phyloP scores from a whole-genome alignment of 30 jellyfish, hydroid and myxozoan genomes.

The Pseudorhiza aurosa region DNA sequence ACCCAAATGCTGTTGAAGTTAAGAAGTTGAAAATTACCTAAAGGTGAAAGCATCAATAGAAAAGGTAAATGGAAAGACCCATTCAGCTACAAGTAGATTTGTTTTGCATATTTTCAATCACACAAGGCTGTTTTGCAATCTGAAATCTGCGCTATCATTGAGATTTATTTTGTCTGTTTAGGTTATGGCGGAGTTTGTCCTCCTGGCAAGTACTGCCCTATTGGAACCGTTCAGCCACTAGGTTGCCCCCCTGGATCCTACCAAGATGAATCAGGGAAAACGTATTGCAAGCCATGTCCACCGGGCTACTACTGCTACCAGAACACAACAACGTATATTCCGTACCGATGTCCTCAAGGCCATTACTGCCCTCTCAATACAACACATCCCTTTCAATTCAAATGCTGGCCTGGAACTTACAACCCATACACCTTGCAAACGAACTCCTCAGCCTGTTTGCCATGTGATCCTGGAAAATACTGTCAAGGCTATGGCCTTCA shows the following conservation, averaged over 20 bases:
- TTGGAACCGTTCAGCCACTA: constrained; percentile 86
- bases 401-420: constrained; percentile 96
- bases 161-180: too few species aligned
- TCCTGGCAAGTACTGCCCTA: constrained; percentile 89
- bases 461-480: constrained; percentile 91
- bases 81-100: too few species aligned
- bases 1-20: too few species aligned
- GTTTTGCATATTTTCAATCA: too few species aligned
- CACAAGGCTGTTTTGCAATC: too few species aligned
- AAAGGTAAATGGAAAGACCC: too few species aligned
- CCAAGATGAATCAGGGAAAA: constrained; percentile 91
- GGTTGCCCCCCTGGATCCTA: constrained; percentile 96
- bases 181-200: constrained; percentile 98
- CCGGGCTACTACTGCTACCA: constrained; percentile 90
- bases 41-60: too few species aligned
- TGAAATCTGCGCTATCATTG: too few species aligned
- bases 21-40: too few species aligned
- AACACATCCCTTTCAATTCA: constrained; percentile 78
- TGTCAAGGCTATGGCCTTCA: constrained; percentile 87
- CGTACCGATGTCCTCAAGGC: constrained; percentile 86
- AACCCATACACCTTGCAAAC: constrained; percentile 76
- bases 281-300: constrained; percentile 88
- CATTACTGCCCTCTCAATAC: constrained; percentile 94
- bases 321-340: constrained; percentile 63
- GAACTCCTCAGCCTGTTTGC: constrained; percentile 76